These are phyloP conservation scores for Peromyscus californicus DNA, from an alignment of 2,113 vertebrate genomes.

Conservation along the genomic window DNA sequence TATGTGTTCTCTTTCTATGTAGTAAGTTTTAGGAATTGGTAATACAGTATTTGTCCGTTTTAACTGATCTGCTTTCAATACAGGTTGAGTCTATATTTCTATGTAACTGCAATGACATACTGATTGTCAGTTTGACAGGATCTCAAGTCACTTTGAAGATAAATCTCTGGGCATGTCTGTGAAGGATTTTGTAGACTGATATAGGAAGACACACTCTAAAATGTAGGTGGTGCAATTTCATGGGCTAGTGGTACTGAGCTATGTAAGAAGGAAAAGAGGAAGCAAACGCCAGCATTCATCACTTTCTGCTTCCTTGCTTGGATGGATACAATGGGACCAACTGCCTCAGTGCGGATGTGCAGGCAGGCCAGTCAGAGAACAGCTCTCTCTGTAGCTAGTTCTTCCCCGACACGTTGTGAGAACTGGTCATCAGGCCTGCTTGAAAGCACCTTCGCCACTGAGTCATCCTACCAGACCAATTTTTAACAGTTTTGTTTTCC, in stretches of 20 bases:
- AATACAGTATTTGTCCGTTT: neutral
- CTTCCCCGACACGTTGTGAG: neutral
- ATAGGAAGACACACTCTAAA: neutral
- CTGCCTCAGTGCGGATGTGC: no score
- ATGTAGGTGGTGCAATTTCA: neutral
- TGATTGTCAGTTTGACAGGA: neutral
- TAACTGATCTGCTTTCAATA: neutral
- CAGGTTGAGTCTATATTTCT: neutral
- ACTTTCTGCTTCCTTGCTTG: neutral
- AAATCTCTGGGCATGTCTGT: neutral
- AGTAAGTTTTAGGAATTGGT: neutral
- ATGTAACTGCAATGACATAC: neutral
- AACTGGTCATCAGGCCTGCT: neutral
- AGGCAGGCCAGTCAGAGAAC: neutral
- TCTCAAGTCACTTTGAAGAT: neutral
- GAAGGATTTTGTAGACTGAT: neutral
- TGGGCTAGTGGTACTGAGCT: neutral
- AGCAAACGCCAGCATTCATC: neutral
- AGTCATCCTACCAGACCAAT: neutral
- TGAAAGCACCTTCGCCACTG: neutral
- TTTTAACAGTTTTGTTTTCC: slow-evolving; percentile 28
- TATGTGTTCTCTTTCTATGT: neutral
- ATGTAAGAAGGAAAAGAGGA: neutral
- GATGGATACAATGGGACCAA: neutral
- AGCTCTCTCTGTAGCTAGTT: neutral